Percentiles rank a stretch among this genome's conserved stretches.
phyloP scores from a whole-genome alignment of 2,797 vertebrate species.

The Sebastiscus albofasciatus region DNA sequence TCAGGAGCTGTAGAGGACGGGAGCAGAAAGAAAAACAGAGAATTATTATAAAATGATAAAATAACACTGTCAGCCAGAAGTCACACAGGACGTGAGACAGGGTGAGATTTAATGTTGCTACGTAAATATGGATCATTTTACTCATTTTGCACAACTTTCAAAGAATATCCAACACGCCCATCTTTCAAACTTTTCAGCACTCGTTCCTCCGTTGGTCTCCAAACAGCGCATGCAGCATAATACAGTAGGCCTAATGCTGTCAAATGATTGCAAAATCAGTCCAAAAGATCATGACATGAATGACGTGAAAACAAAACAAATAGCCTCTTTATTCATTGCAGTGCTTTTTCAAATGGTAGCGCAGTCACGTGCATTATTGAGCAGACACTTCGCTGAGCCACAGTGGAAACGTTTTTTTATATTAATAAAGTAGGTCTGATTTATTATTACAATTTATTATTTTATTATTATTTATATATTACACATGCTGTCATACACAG shows the following conservation, averaged over 20 bases:
- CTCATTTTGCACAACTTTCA: neutral
- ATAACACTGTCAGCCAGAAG: neutral
- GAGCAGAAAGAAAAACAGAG: neutral
- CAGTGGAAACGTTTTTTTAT: no score
- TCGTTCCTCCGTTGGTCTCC: neutral
- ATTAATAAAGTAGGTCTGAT: neutral
- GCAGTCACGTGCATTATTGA: no score
- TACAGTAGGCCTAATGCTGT: no score
- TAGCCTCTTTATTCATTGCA: neutral
- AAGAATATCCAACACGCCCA: neutral
- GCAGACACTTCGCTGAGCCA: no score
- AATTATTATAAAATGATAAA: neutral
- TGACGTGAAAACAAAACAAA: no score
- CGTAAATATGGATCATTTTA: neutral
- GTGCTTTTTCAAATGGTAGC: no score
- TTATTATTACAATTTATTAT: neutral
- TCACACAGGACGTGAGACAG: neutral
- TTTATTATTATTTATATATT: no score
- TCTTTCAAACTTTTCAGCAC: neutral
- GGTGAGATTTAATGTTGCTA: neutral
- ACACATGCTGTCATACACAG: neutral
- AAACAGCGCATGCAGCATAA: neutral
- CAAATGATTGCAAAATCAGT: no score
- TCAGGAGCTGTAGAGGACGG: slow-evolving; percentile 87
- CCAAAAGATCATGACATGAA: no score